Conservation (phyloP, 1,140 invertebrate species). For the Lasioglossum baleicum region DNA sequence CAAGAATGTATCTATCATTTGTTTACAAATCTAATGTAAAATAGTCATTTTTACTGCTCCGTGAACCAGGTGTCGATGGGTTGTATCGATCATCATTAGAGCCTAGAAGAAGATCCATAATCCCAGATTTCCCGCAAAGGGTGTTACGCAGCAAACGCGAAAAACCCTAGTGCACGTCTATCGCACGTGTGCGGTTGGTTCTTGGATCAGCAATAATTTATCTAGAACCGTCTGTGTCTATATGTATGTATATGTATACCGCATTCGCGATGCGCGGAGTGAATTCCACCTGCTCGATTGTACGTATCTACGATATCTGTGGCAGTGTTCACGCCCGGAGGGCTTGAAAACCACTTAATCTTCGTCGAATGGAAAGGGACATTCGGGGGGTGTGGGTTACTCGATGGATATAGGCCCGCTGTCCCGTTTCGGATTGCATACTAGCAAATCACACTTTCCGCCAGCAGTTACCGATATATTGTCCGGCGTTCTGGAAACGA, state of each 20-base stretch:
- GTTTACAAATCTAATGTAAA: too few species aligned
- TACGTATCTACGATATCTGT: conserved; percentile 52
- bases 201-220: conserved; percentile 41
- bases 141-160: too few species aligned
- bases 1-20: too few species aligned
- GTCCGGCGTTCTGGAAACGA: conserved; percentile 50
- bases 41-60: too few species aligned
- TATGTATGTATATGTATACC: conserved; percentile 15
- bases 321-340: conserved; percentile 39
- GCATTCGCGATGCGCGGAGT: conserved; percentile 30
- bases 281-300: conserved; percentile 54
- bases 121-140: background rate
- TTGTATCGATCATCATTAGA: background rate
- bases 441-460: conserved; percentile 50
- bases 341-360: conserved; percentile 59
- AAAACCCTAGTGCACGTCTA: background rate
- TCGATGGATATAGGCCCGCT: conserved; percentile 29
- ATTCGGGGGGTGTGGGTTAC: conserved; percentile 1
- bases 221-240: background rate
- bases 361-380: conserved; percentile 48
- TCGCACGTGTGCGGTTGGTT: background rate
- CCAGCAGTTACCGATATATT: conserved; percentile 47
- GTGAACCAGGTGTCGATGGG: background rate
- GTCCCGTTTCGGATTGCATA: conserved; percentile 43
- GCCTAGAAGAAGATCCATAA: too few species aligned